Conservation (phyloP, 2,797 vertebrate genomes). For the Rhyacichthys aspro region DNA sequence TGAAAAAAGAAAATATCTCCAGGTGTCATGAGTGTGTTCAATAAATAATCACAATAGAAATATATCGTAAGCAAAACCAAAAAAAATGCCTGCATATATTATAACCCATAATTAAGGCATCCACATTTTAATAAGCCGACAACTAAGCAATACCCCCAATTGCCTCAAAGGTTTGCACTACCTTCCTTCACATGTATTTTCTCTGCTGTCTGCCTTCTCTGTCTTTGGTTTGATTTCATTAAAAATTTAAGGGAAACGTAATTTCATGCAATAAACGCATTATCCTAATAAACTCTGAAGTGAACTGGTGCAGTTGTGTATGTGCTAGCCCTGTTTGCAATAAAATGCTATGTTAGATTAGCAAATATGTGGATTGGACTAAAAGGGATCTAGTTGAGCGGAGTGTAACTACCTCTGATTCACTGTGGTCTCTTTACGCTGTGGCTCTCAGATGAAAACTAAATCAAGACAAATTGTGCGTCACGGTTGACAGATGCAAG, state of each 20-base stretch:
- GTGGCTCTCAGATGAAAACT: no score
- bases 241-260: slow-evolving; percentile 52
- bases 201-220: slow-evolving; percentile 38
- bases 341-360: neutral
- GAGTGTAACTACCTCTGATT: no score
- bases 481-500: slow-evolving; percentile 62
- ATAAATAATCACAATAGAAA: no score
- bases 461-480: slow-evolving; percentile 65
- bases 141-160: neutral
- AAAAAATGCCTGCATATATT: slow-evolving; percentile 10
- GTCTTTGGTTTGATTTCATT: slow-evolving; percentile 57
- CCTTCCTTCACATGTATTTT: slow-evolving; percentile 41
- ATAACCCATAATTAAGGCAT: neutral
- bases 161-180: slow-evolving; percentile 11
- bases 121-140: neutral
- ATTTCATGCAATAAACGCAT: no score
- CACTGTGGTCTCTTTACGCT: no score
- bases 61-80: no score
- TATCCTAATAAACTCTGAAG: no score
- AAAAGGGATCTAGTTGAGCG: slow-evolving; percentile 41
- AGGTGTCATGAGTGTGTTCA: no score
- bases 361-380: neutral
- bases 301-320: no score
- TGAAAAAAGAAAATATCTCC: slow-evolving; percentile 4
- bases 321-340: slow-evolving; percentile 33